A percentile compares a stretch with the other conserved stretches of the same genome.
Conservation (phyloP, 2,797 vertebrate genomes). For the Pipistrellus kuhlii region DNA sequence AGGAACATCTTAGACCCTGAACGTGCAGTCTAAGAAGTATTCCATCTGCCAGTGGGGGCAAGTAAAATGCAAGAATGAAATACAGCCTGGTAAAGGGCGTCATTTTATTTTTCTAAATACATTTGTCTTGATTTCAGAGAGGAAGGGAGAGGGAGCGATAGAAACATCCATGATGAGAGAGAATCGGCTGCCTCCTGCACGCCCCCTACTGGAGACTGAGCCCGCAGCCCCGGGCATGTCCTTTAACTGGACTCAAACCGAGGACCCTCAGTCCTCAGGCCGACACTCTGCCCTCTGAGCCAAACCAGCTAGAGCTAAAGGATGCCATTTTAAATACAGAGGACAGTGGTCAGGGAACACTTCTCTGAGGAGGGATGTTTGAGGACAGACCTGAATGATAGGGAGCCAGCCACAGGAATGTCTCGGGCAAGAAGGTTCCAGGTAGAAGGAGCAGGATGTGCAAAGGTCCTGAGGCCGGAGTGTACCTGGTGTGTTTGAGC, state of each 20-base stretch:
- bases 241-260: not conserved
- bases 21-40: not conserved
- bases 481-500: not conserved
- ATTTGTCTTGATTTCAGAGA: not conserved
- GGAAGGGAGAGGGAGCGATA: not conserved
- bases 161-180: too few species aligned
- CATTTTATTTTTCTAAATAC: not conserved
- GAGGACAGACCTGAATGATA: not conserved
- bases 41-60: not conserved
- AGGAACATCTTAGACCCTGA: not conserved
- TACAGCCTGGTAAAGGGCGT: not conserved
- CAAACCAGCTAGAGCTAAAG: not conserved
- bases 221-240: not conserved
- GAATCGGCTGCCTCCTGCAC: too few species aligned
- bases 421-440: not conserved
- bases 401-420: not conserved
- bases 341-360: too few species aligned
- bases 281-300: not conserved
- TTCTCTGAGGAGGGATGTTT: not conserved
- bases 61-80: not conserved
- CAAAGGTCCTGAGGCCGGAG: constrained; percentile 8
- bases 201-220: too few species aligned
- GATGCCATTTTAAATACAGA: not conserved
- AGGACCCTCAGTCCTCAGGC: not conserved
- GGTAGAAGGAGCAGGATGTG: not conserved